These are phyloP conservation scores for Microctenopoma lineatum DNA, from an alignment of 2,797 vertebrate species.

Conservation along the genomic window DNA sequence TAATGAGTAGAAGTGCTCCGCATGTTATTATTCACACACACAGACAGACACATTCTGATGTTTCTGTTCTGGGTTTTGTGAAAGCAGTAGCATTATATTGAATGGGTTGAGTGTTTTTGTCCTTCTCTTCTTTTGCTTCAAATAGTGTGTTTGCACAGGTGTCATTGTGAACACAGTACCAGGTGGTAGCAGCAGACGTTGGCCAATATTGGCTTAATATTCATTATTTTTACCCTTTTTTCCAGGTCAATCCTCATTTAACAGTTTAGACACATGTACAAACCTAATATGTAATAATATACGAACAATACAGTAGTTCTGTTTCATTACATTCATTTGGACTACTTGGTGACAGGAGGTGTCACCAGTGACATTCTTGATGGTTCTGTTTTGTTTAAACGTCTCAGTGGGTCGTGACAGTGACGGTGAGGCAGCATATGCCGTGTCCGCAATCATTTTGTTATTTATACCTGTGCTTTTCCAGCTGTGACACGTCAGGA, in stretches of 20 bases:
- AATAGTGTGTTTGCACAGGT: conserved; percentile 46
- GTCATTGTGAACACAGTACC: conserved; percentile 21
- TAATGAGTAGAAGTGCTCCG: no score
- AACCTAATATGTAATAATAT: no score
- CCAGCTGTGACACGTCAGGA: neutral
- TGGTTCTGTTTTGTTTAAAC: neutral
- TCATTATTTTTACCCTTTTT: conserved; percentile 10
- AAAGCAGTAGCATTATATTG: neutral
- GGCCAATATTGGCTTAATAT: conserved; percentile 13
- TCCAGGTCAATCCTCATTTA: no score
- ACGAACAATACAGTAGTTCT: neutral
- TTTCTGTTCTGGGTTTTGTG: conserved; percentile 1
- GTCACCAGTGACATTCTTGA: neutral
- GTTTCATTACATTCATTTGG: neutral
- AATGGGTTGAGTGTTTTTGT: neutral
- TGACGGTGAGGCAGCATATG: neutral
- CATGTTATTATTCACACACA: no score
- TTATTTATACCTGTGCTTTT: neutral
- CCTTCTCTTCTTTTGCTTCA: neutral
- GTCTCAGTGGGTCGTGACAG: neutral
- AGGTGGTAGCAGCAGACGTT: conserved; percentile 21
- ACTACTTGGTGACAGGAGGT: neutral
- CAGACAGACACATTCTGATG: no score
- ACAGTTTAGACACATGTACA: no score
- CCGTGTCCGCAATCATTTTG: neutral